Conservation (phyloP, 2,888 invertebrate genomes). For the Chymomyza caudatula region DNA sequence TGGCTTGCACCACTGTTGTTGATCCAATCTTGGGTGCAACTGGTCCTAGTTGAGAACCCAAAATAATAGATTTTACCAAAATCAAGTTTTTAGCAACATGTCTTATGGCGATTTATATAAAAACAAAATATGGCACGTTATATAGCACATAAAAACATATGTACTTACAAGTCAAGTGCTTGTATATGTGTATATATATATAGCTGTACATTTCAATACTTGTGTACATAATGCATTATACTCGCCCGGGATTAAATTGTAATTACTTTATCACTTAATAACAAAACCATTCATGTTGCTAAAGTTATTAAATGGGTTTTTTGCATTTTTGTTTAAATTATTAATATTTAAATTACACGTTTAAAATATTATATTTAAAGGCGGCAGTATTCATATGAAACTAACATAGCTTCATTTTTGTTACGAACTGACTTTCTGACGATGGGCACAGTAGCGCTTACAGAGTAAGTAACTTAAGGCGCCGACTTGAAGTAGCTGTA, state of each 20-base stretch:
- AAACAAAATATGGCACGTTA: slow-evolving; percentile 17
- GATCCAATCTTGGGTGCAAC: too few species aligned
- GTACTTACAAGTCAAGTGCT: background rate
- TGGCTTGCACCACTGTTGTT: too few species aligned
- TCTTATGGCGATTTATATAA: slow-evolving; percentile 24
- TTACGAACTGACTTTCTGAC: too few species aligned
- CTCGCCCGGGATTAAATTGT: slow-evolving; percentile 58
- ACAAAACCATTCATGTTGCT: slow-evolving; percentile 67
- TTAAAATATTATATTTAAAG: background rate
- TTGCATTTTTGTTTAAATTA: slow-evolving; percentile 7
- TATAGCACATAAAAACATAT: background rate
- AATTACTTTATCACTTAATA: slow-evolving; percentile 72
- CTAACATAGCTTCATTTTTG: too few species aligned
- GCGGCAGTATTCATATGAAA: background rate
- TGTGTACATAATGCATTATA: slow-evolving; percentile 9
- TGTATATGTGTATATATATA: slow-evolving; percentile 3
- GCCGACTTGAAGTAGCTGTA: too few species aligned
- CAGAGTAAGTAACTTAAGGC: too few species aligned
- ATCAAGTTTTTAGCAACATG: too few species aligned
- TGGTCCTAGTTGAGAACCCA: too few species aligned
- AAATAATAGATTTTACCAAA: too few species aligned
- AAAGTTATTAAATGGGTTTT: slow-evolving; percentile 53
- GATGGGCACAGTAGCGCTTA: too few species aligned
- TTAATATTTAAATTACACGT: background rate
- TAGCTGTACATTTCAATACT: background rate